Evolutionary conservation across 2,113 vertebrate genomes (phyloP).

Genomic region (Sebastes fasciatus): DNA sequence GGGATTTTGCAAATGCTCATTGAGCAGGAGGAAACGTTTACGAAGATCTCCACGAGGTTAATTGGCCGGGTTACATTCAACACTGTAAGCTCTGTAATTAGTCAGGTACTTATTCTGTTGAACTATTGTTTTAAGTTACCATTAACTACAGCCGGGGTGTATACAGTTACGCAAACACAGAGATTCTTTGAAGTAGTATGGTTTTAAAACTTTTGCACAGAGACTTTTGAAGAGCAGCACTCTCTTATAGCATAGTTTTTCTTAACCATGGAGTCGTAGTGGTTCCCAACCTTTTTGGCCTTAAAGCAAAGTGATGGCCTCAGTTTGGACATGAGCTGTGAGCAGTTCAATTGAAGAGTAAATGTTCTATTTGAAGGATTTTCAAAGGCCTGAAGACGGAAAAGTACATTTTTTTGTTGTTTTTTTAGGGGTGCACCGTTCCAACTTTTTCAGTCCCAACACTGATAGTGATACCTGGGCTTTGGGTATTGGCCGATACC

Average conservation of each 20-base stretch:
- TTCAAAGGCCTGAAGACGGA: not conserved
- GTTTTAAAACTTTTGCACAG: not conserved
- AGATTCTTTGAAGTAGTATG: constrained; percentile 25
- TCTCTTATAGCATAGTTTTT: not conserved
- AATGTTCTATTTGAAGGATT: not conserved
- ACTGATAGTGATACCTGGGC: no score
- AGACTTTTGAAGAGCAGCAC: not conserved
- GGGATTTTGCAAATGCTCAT: constrained; percentile 53
- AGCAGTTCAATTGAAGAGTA: not conserved
- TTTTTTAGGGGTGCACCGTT: no score
- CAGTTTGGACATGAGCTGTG: no score
- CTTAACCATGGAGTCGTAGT: not conserved
- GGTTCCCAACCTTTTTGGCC: not conserved
- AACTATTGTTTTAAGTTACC: constrained; percentile 60
- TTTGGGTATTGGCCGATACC: no score
- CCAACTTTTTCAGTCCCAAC: no score
- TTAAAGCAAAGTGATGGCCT: no score
- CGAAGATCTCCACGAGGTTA: constrained; percentile 60
- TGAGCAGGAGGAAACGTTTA: constrained; percentile 74
- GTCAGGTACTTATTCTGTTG: constrained; percentile 54
- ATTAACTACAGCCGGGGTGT: constrained; percentile 31
- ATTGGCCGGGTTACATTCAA: constrained; percentile 64
- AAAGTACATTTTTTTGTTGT: not conserved
- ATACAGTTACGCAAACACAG: constrained; percentile 30
- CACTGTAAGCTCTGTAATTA: constrained; percentile 67